phyloP scores from a whole-genome alignment of 2,888 invertebrate species.

The Agelastica alni region DNA sequence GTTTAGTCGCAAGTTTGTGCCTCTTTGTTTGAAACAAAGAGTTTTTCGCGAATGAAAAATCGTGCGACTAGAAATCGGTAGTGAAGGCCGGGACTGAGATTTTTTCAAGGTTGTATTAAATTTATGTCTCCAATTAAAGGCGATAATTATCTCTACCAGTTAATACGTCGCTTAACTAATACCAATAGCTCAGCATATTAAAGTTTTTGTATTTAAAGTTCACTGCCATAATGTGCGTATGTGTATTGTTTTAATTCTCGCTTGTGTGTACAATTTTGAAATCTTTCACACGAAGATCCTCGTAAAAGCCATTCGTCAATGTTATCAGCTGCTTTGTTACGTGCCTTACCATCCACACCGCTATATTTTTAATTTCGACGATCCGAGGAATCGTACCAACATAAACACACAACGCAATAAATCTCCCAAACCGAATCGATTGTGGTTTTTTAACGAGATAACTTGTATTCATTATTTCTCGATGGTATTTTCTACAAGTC shows the following conservation, averaged over 20 bases:
- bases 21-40: no score
- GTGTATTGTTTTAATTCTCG: not conserved
- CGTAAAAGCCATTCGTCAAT: conserved; percentile 1
- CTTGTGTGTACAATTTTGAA: not conserved
- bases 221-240: not conserved
- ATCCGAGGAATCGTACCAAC: conserved; percentile 11
- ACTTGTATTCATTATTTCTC: conserved; percentile 32
- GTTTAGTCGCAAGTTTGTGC: no score
- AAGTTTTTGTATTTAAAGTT: no score
- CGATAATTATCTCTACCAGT: no score
- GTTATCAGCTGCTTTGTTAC: conserved; percentile 8
- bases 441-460: conserved; percentile 31
- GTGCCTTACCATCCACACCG: conserved; percentile 10
- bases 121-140: no score
- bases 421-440: conserved; percentile 18
- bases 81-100: no score
- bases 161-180: no score
- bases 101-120: no score
- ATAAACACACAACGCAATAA: conserved; percentile 13
- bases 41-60: no score
- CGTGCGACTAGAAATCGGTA: no score
- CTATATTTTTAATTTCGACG: conserved; percentile 17
- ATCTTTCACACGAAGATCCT: not conserved
- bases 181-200: no score
- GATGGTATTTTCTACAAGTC: conserved; percentile 26